Percentiles rank a stretch among this genome's conserved stretches.
Evolutionary conservation across 2,888 invertebrate genomes (phyloP).

Genomic region (Lepetodrilus schrolli): DNA sequence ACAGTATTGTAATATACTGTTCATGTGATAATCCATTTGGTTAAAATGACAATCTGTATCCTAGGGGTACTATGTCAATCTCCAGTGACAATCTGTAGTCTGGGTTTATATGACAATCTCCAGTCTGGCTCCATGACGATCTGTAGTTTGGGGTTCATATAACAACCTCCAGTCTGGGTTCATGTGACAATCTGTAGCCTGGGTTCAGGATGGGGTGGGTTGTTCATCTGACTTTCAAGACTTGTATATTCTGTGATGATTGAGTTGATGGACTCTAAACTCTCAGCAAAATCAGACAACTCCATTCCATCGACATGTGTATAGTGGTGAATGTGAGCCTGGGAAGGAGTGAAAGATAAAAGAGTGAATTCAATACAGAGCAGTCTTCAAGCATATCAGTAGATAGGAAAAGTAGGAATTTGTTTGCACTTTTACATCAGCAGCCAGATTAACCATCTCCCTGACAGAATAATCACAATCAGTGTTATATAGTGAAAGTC

Average conservation of each 20-base stretch:
- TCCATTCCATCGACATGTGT: conserved; percentile 75
- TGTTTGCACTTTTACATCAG: no score
- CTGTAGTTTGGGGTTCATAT: background rate
- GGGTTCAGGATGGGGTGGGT: conserved; percentile 57
- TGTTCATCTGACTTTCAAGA: conserved; percentile 61
- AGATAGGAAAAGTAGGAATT: no score
- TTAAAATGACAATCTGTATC: background rate
- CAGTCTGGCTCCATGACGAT: background rate
- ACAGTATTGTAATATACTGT: no score
- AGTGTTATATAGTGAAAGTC: no score
- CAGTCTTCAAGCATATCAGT: no score
- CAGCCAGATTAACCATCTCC: no score
- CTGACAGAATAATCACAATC: no score
- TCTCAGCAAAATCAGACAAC: conserved; percentile 67
- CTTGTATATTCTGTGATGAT: conserved; percentile 70
- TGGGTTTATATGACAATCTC: background rate
- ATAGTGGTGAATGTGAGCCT: conserved; percentile 77
- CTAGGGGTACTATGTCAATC: background rate
- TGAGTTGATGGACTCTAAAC: conserved; percentile 67
- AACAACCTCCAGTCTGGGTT: conserved; percentile 26
- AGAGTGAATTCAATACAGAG: no score
- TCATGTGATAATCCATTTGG: background rate
- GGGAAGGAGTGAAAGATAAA: conserved; percentile 37
- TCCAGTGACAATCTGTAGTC: background rate
- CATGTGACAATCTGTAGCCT: conserved; percentile 59